A percentile compares a stretch with the other conserved stretches of the same genome.
phyloP scores from a whole-genome alignment of 2,888 invertebrate species.

The Archips crataeganus region DNA sequence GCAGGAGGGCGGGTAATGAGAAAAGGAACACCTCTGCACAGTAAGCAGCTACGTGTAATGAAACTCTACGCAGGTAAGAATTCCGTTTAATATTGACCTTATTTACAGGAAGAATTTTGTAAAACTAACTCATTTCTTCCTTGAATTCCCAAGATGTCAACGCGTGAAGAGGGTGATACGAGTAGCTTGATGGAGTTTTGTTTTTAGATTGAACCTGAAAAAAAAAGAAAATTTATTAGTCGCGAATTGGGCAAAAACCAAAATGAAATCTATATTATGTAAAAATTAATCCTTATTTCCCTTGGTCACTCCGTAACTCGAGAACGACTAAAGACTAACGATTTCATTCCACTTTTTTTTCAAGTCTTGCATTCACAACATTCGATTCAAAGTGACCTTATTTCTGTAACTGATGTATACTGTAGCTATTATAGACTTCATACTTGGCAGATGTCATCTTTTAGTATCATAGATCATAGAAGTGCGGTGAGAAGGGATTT shows the following conservation, averaged over 20 bases:
- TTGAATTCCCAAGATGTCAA: conserved; percentile 41
- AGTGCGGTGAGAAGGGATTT: too few relatives aligned
- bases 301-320: too few relatives aligned
- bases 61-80: conserved; percentile 57
- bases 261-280: neutral
- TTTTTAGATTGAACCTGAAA: neutral
- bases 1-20: conserved; percentile 68
- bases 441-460: too few relatives aligned
- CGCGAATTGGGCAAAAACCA: neutral
- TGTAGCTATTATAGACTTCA: too few relatives aligned
- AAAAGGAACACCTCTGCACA: conserved; percentile 53
- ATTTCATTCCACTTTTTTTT: too few relatives aligned
- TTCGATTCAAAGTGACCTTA: too few relatives aligned
- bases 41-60: conserved; percentile 58
- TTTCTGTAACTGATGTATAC: too few relatives aligned
- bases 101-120: conserved; percentile 17
- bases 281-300: too few relatives aligned
- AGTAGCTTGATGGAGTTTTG: neutral
- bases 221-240: neutral
- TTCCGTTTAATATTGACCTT: conserved; percentile 57
- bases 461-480: too few relatives aligned
- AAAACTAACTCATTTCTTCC: conserved; percentile 26
- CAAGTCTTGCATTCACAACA: too few relatives aligned
- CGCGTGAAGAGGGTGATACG: conserved; percentile 45
- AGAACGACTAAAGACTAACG: too few relatives aligned